phyloP scores from a whole-genome alignment of 2,797 vertebrate species.

The Echiichthys vipera region DNA sequence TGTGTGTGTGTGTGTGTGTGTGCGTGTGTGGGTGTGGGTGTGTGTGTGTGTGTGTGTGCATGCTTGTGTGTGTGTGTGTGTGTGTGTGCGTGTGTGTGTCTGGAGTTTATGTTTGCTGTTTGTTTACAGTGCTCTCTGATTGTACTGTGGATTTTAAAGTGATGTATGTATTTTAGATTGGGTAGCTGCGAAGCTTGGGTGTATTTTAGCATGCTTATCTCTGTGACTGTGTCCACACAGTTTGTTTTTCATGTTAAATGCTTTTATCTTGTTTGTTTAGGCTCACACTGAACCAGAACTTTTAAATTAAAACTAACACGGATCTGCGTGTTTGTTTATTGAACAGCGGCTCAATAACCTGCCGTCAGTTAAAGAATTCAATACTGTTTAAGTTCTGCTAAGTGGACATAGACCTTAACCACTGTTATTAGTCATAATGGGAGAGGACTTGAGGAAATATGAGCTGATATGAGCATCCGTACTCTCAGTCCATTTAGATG shows the following conservation, averaged over 20 bases:
- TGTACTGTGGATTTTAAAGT: constrained; percentile 25
- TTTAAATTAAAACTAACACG: constrained; percentile 24
- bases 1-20: background rate
- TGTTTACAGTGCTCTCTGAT: background rate
- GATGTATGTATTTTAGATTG: constrained; percentile 9
- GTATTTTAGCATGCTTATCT: constrained; percentile 49
- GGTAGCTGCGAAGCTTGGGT: background rate
- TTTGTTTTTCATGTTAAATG: constrained; percentile 39
- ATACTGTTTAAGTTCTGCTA: constrained; percentile 13
- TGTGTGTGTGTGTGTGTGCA: background rate
- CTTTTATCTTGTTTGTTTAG: constrained; percentile 66
- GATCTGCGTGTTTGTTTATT: constrained; percentile 21
- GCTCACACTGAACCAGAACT: constrained; percentile 27
- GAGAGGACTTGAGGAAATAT: constrained; percentile 16
- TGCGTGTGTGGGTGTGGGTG: background rate
- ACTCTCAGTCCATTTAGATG: background rate
- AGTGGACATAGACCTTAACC: constrained; percentile 7
- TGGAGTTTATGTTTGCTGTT: constrained; percentile 33
- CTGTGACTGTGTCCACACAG: constrained; percentile 13
- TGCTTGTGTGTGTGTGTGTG: background rate
- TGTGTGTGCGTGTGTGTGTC: background rate
- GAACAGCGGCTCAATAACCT: constrained; percentile 1
- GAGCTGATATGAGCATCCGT: background rate
- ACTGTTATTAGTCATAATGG: constrained; percentile 16
- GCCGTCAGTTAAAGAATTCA: background rate